These are phyloP conservation scores for Eufriesea mexicana DNA, from an alignment of 1,140 invertebrate species.

Conservation along the genomic window DNA sequence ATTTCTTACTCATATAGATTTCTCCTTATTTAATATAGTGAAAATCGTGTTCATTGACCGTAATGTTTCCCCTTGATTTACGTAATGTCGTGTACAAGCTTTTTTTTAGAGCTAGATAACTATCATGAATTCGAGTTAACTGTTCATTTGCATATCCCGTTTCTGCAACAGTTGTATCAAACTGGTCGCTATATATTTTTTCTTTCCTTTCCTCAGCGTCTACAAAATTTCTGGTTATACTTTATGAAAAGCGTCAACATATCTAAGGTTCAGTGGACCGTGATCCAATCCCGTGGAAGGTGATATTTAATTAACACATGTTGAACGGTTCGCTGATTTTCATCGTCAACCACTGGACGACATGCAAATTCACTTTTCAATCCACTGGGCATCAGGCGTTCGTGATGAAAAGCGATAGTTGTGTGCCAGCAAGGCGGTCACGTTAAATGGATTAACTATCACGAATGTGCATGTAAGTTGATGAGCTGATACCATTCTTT, in stretches of 20 bases:
- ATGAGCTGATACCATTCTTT: constrained; percentile 1
- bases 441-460: constrained; percentile 12
- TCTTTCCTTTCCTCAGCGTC: neutral
- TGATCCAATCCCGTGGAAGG: constrained; percentile 21
- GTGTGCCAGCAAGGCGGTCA: constrained; percentile 1
- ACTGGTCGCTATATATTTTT: constrained; percentile 17
- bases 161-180: constrained; percentile 58
- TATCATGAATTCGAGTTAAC: constrained; percentile 53
- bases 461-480: neutral
- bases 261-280: constrained; percentile 26
- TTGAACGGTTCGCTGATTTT: constrained; percentile 19
- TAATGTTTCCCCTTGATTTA: constrained; percentile 33
- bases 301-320: constrained; percentile 49
- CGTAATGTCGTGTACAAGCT: constrained; percentile 46
- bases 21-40: neutral
- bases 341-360: neutral
- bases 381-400: neutral
- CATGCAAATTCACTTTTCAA: constrained; percentile 48
- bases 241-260: constrained; percentile 27
- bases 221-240: neutral
- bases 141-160: constrained; percentile 69
- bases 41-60: constrained; percentile 8
- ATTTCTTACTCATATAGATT: neutral
- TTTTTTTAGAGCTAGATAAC: constrained; percentile 42
- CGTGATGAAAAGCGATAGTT: constrained; percentile 41